Base-by-base conservation (phyloP, 2,888 invertebrate genomes). In the Cheilosia urbana region DNA sequence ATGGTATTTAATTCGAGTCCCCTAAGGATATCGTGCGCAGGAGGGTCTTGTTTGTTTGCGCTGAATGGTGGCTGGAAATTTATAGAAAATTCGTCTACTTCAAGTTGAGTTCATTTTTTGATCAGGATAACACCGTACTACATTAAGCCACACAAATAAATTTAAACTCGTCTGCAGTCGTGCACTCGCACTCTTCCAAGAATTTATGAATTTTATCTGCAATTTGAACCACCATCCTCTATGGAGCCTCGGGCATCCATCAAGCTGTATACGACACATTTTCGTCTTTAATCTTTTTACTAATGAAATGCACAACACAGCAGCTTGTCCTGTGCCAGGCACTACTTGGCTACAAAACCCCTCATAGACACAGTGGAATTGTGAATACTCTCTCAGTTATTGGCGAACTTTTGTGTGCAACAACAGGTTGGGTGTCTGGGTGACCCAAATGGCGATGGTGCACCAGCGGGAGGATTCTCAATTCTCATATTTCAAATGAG, bases 1-100 rank as follows among this genome's bases (percentile, higher is more conserved):
- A 76, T 76, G 76, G 76, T 77, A 85, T 85, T 85, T 85, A 85
- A 85, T 72, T 85, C 37, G 81, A 68, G 68, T 72, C 66, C 57
- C 72, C 72, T 51, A 62, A 62, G 78, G 83, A 83, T 83, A 83
- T 69, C 72, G 71, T 80, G 62, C 66, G 62, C 66, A 73, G 57
- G 6, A 47, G 63, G 42, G 81, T 58, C 19, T 49, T 76, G 57
- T 71, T 77, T 66, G 58, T 68, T 13, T 71, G 17, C 17, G 0
- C 19, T 76, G 58, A 68, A 76, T 76, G 60, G 51, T 27, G 68
- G 40, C 66, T 49, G 58, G 58, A 37, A 27, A 27, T 53, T 45
- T 19, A 24, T 49, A 27, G 47, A 19, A 19, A 17, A 19, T 9
- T 9, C 17, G 45, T 37, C 37, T 37, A 37, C 13, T 37, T 37